These are phyloP conservation scores for Caenorhabditis plicata DNA, from an alignment of 2,888 invertebrate species.

Conservation along the genomic window DNA sequence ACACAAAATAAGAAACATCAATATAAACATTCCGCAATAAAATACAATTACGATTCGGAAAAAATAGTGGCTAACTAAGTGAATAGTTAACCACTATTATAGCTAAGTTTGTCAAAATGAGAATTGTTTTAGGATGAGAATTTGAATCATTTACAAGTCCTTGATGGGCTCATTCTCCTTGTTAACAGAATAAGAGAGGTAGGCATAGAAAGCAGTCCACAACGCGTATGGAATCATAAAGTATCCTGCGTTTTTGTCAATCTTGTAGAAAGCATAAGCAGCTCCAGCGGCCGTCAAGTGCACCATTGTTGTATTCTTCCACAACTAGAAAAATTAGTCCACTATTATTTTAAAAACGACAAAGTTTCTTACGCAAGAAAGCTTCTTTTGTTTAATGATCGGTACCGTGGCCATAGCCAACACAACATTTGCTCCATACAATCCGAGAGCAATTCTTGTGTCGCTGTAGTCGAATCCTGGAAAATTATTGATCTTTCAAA, in stretches of 20 bases:
- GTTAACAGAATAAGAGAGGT: conserved; percentile 46
- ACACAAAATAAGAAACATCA: background rate
- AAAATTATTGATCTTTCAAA: background rate
- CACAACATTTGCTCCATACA: conserved; percentile 53
- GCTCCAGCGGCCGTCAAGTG: conserved; percentile 50
- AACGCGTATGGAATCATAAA: conserved; percentile 50
- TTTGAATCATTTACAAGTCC: conserved; percentile 30
- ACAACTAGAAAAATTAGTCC: conserved; percentile 34
- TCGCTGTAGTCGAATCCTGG: conserved; percentile 60
- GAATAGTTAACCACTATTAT: too few relatives aligned
- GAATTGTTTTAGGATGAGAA: background rate
- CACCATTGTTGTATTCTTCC: conserved; percentile 47
- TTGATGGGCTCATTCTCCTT: conserved; percentile 51
- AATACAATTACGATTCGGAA: too few relatives aligned
- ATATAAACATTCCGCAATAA: too few relatives aligned
- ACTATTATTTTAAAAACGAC: background rate
- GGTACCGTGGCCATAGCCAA: conserved; percentile 46
- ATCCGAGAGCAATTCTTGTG: conserved; percentile 52
- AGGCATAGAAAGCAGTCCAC: conserved; percentile 56
- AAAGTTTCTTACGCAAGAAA: conserved; percentile 38
- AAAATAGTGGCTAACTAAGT: too few relatives aligned
- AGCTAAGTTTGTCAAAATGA: too few relatives aligned
- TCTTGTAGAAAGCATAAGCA: conserved; percentile 55
- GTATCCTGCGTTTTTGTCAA: conserved; percentile 55
- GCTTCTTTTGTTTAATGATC: conserved; percentile 49